Conservation (phyloP, 92 coral and sea anemone species). For the Porites lobata region DNA sequence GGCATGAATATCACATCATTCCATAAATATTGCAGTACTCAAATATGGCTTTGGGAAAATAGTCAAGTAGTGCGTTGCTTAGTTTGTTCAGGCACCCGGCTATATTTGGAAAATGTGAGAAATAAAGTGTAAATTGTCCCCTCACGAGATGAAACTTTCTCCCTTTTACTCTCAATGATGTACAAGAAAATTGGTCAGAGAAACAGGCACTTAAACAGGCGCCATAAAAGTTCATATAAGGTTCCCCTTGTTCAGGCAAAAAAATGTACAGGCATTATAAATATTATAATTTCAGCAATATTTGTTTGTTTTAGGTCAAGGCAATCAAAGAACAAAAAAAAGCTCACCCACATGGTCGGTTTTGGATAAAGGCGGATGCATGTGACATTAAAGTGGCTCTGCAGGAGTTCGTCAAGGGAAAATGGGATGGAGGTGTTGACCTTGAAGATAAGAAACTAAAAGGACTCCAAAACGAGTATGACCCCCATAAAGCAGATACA, state of each 20-base stretch:
- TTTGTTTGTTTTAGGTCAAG: neutral
- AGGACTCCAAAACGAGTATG: neutral
- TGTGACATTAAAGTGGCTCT: no score
- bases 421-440: neutral
- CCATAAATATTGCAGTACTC: neutral
- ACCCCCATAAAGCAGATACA: neutral
- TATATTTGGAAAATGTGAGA: neutral
- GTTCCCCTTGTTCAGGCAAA: no score
- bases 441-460: neutral
- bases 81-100: neutral
- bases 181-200: no score
- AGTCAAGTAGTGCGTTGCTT: neutral
- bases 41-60: neutral
- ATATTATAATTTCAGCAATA: neutral
- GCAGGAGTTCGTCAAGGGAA: no score
- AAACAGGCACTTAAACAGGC: no score
- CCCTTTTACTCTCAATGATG: no score
- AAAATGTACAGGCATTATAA: neutral
- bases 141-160: no score
- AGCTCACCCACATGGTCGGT: no score
- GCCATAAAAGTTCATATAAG: no score
- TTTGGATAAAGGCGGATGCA: neutral
- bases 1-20: no score
- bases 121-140: no score
- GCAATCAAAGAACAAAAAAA: neutral